Conservation (phyloP, 2,888 invertebrate species). For the Dynastes tityus region DNA sequence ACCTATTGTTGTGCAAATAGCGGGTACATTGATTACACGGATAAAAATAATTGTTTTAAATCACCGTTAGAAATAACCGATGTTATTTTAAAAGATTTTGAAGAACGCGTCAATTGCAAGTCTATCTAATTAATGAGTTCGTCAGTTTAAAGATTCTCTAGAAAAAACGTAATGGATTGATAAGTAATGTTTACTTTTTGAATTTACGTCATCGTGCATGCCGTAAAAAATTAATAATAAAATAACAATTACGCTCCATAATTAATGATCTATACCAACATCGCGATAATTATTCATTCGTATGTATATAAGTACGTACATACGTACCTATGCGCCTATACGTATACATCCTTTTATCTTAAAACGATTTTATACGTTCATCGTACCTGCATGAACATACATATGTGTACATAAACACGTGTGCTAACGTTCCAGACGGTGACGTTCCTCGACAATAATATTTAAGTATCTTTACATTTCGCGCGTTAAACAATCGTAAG, state of each 20-base stretch:
- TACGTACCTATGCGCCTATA: neutral
- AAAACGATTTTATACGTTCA: slow-evolving; percentile 18
- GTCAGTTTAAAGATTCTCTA: too few species aligned
- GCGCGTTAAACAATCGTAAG: slow-evolving; percentile 40
- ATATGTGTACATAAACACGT: too few species aligned
- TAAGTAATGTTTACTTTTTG: too few species aligned
- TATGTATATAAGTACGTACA: neutral
- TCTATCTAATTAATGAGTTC: too few species aligned
- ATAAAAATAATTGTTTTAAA: too few species aligned
- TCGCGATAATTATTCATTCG: neutral
- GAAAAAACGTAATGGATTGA: too few species aligned
- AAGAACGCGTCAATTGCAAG: too few species aligned
- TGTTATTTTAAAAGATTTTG: too few species aligned
- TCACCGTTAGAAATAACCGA: too few species aligned
- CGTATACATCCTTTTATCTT: slow-evolving; percentile 9
- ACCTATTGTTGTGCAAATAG: too few species aligned
- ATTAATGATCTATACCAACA: neutral
- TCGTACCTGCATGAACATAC: neutral
- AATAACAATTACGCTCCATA: neutral
- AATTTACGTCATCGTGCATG: too few species aligned
- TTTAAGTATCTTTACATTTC: slow-evolving; percentile 41
- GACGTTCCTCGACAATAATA: slow-evolving; percentile 29
- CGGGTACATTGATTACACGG: too few species aligned
- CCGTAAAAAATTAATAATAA: neutral
- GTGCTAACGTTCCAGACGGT: slow-evolving; percentile 32